phyloP scores from a whole-genome alignment of 2,113 vertebrate species.

The Saguinus midas region DNA sequence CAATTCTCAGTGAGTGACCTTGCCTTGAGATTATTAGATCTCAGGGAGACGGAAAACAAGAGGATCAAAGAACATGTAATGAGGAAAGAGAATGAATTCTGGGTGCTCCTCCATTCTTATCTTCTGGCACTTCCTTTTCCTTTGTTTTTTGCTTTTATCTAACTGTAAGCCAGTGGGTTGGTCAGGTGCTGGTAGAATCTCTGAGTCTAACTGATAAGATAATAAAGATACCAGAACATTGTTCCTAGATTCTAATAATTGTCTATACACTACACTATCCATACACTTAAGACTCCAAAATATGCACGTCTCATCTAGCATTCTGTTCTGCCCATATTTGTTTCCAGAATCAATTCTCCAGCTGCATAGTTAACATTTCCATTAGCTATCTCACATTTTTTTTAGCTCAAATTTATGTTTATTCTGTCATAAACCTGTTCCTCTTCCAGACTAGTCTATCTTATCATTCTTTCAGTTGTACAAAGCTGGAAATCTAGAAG shows the following conservation, averaged over 20 bases:
- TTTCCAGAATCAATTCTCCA: background rate
- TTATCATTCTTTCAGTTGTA: background rate
- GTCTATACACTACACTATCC: background rate
- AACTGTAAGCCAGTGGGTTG: background rate
- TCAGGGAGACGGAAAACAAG: background rate
- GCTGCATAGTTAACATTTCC: background rate
- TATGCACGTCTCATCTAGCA: background rate
- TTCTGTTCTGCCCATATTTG: background rate
- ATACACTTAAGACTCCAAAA: background rate
- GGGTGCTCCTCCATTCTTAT: background rate
- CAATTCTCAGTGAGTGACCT: background rate
- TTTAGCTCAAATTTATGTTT: slow-evolving; percentile 13
- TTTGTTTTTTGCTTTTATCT: background rate
- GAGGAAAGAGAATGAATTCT: background rate
- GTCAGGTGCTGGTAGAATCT: background rate
- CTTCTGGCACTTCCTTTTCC: background rate
- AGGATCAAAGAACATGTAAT: background rate
- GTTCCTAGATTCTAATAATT: background rate
- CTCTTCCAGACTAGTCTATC: background rate
- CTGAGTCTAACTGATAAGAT: background rate
- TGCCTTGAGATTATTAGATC: background rate
- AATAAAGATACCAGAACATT: background rate
- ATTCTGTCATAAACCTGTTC: background rate
- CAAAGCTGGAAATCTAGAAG: background rate
- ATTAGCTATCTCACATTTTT: background rate